A percentile compares a stretch with the other conserved stretches of the same genome.
These are phyloP conservation scores for Saguinus imperator DNA, from an alignment of 2,113 vertebrate genomes.

Conservation along the genomic window DNA sequence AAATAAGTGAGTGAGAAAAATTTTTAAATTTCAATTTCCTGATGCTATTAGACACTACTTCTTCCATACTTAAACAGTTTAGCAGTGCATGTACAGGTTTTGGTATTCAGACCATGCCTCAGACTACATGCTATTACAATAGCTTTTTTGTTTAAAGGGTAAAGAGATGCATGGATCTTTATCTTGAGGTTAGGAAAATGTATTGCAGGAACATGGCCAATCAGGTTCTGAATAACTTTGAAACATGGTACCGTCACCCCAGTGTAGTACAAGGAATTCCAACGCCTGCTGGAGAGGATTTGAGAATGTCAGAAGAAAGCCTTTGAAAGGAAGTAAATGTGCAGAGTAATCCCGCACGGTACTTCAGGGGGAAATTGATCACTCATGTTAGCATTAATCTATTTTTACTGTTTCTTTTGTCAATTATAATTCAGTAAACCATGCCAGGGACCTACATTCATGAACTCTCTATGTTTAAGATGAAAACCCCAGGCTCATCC, in stretches of 20 bases:
- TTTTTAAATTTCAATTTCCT: conserved; percentile 94
- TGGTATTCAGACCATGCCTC: conserved; percentile 87
- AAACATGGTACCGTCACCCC: conserved; percentile 85
- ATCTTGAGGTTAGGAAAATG: conserved; percentile 89
- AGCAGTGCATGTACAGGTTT: conserved; percentile 85
- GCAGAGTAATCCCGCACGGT: conserved; percentile 45
- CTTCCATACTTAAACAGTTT: conserved; percentile 90
- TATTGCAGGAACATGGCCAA: conserved; percentile 88
- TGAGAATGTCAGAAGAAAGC: conserved; percentile 31
- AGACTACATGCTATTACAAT: conserved; percentile 87
- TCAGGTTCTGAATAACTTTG: conserved; percentile 86
- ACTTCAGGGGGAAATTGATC: conserved; percentile 68
- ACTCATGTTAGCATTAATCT: conserved; percentile 51
- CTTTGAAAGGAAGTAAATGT: conserved; percentile 58
- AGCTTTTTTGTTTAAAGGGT: conserved; percentile 90
- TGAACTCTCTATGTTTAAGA: conserved; percentile 72
- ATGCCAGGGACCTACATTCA: neutral
- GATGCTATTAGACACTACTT: conserved; percentile 92
- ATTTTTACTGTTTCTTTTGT: conserved; percentile 74
- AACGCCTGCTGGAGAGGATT: conserved; percentile 55
- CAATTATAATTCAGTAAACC: conserved; percentile 75
- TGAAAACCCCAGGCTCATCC: conserved; percentile 67
- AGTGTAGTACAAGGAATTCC: conserved; percentile 79
- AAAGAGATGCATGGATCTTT: conserved; percentile 89
- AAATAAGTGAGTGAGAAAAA: conserved; percentile 92